These are phyloP conservation scores for Apamea sordens DNA, from an alignment of 2,888 invertebrate genomes.

Conservation along the genomic window DNA sequence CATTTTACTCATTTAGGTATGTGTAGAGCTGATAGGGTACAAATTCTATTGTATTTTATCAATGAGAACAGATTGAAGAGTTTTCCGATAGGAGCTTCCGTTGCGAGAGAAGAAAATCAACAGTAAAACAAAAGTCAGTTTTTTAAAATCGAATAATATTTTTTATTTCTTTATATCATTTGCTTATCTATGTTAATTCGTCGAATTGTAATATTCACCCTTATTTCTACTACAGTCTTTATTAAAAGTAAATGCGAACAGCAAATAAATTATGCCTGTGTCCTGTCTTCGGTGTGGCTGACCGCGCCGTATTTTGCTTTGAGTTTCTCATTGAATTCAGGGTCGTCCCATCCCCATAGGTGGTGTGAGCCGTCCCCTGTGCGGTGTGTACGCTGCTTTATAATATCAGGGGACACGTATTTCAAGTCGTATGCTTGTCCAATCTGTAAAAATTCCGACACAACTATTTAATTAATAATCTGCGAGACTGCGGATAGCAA, in stretches of 20 bases:
- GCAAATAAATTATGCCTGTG: slow-evolving; percentile 68
- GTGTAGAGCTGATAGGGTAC: slow-evolving; percentile 38
- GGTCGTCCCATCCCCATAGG: slow-evolving; percentile 93
- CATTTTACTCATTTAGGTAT: slow-evolving; percentile 64
- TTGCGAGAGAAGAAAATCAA: background rate
- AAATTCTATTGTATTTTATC: slow-evolving; percentile 39
- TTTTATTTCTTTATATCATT: slow-evolving; percentile 2
- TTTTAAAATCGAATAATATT: background rate
- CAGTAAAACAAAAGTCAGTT: slow-evolving; percentile 2
- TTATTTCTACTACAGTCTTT: slow-evolving; percentile 57
- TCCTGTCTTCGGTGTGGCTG: slow-evolving; percentile 72
- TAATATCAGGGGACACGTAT: slow-evolving; percentile 92
- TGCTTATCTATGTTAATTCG: background rate
- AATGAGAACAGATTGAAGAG: background rate
- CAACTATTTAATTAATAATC: background rate
- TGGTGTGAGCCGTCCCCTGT: slow-evolving; percentile 92
- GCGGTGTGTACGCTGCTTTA: slow-evolving; percentile 91
- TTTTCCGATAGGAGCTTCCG: background rate
- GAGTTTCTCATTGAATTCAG: slow-evolving; percentile 89
- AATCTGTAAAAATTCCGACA: slow-evolving; percentile 78
- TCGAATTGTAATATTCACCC: slow-evolving; percentile 26
- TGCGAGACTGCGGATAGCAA: background rate
- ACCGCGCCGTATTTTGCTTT: slow-evolving; percentile 81
- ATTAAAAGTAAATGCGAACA: slow-evolving; percentile 38
- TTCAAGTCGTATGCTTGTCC: slow-evolving; percentile 95